Conservation (phyloP, 2,113 vertebrate species). For the Oreochromis tanganicae region DNA sequence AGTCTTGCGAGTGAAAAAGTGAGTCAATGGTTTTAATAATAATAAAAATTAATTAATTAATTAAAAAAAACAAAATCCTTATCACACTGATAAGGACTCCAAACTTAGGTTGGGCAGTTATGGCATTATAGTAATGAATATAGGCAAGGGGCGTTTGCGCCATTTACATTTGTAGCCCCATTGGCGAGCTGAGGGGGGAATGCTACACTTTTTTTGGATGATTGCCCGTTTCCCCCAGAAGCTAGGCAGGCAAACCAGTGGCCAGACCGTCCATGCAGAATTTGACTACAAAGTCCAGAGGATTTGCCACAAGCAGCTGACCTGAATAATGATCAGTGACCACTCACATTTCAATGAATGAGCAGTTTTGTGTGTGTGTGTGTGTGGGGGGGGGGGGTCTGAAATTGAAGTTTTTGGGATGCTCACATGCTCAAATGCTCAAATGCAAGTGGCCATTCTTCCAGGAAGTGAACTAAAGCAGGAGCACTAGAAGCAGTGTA, state of each 20-base stretch:
- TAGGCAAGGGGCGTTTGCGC: neutral
- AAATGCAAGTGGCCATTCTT: neutral
- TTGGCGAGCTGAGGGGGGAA: neutral
- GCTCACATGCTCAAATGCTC: neutral
- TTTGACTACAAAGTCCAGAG: neutral
- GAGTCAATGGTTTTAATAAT: neutral
- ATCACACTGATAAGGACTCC: neutral
- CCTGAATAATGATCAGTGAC: neutral
- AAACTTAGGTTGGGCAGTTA: neutral
- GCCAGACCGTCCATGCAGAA: neutral
- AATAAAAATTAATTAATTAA: fast-evolving
- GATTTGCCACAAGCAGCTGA: neutral
- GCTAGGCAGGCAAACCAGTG: neutral
- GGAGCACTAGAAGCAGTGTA: neutral
- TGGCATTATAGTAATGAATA: neutral
- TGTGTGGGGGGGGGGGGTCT: neutral
- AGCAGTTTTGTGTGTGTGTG: fast-evolving
- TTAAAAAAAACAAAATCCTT: neutral
- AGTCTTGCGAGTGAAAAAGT: fast-evolving
- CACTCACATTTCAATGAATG: neutral
- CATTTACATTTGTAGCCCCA: neutral
- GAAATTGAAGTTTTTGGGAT: neutral
- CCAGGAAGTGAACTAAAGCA: neutral
- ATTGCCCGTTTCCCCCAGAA: neutral
- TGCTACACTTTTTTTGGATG: neutral